Conservation (phyloP, 92 coral and sea anemone genomes). For the Pocillopora grandis region DNA sequence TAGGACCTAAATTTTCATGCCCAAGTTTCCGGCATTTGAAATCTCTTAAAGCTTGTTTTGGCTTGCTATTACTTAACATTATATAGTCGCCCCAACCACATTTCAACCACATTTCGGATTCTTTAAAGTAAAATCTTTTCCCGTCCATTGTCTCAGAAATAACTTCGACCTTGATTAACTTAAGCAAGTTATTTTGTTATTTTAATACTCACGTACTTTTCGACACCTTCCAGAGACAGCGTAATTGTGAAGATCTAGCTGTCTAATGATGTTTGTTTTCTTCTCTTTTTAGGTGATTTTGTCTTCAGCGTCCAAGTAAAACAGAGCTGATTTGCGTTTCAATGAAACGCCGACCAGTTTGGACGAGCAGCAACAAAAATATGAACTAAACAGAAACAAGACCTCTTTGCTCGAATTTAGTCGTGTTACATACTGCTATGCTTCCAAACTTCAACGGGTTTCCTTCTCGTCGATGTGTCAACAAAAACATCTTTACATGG, state of each 20-base stretch:
- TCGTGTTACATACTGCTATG: slow-evolving; percentile 1
- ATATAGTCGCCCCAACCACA: too few species aligned
- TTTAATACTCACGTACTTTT: not conserved
- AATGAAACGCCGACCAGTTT: not conserved
- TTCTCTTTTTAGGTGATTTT: slow-evolving; percentile 16
- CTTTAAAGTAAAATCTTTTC: not conserved
- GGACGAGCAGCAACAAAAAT: too few species aligned
- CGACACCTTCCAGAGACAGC: not conserved
- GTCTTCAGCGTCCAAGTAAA: slow-evolving; percentile 16
- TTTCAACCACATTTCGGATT: not conserved
- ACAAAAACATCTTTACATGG: not conserved
- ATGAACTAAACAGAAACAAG: not conserved
- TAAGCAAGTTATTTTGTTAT: not conserved
- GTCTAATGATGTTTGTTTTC: slow-evolving; percentile 3
- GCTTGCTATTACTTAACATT: too few species aligned
- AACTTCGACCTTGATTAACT: not conserved
- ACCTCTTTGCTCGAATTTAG: not conserved
- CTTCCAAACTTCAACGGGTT: not conserved
- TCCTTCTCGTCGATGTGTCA: not conserved
- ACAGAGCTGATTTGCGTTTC: not conserved
- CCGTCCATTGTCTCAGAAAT: not conserved
- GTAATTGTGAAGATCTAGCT: too few species aligned
- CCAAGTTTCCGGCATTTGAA: too few species aligned
- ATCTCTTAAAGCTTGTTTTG: too few species aligned
- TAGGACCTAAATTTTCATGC: too few species aligned